These are phyloP conservation scores for Blennius ocellaris DNA, from an alignment of 2,113 vertebrate species.

Conservation along the genomic window DNA sequence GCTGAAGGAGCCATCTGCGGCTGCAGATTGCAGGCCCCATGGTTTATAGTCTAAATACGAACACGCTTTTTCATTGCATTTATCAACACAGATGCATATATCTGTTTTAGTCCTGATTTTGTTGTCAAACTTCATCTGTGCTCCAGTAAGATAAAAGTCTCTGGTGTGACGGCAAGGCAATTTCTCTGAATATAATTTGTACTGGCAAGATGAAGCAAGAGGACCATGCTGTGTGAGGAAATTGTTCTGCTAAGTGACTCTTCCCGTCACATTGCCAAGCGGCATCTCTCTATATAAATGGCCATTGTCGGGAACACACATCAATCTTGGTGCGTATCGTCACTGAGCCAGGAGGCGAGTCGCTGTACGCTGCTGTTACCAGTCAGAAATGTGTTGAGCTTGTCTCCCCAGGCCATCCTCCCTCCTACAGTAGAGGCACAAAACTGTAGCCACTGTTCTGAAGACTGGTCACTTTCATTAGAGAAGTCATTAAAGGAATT, in stretches of 20 bases:
- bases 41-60: too few relatives aligned
- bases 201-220: conserved; percentile 60
- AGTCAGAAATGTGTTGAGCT: conserved; percentile 69
- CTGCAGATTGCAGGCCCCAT: too few relatives aligned
- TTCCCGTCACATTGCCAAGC: conserved; percentile 70
- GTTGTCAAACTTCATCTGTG: conserved; percentile 39
- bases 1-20: too few relatives aligned
- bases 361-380: conserved; percentile 67
- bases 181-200: conserved; percentile 73
- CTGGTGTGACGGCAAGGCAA: conserved; percentile 32
- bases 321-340: conserved; percentile 71
- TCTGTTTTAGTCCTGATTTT: conserved; percentile 17
- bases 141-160: conserved; percentile 31
- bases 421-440: conserved; percentile 48
- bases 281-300: conserved; percentile 74
- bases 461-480: conserved; percentile 79
- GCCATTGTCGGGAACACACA: conserved; percentile 74
- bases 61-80: too few relatives aligned
- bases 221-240: conserved; percentile 77
- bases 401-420: conserved; percentile 71
- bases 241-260: conserved; percentile 78
- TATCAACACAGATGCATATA: too few relatives aligned
- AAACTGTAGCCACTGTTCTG: conserved; percentile 63
- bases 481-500: conserved; percentile 78
- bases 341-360: conserved; percentile 73